Conservation (phyloP, 30 jellyfish, hydroid and myxozoan species). For the Aurelia aurita region DNA sequence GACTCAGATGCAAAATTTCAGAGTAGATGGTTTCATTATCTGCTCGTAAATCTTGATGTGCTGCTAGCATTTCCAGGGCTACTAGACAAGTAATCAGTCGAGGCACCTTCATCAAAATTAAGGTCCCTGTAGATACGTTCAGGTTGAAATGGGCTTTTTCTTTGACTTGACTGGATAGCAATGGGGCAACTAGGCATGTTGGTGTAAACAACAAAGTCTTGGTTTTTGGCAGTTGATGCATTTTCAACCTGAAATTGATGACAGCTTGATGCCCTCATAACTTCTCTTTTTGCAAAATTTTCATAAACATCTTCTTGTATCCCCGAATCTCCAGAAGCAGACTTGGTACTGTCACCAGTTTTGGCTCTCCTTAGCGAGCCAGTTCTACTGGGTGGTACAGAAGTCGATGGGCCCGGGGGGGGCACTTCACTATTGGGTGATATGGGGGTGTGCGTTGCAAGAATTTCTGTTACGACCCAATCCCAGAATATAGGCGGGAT, state of each 20-base stretch:
- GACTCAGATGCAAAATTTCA: conserved; percentile 83
- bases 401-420: too few species aligned
- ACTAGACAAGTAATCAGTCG: conserved; percentile 74
- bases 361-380: conserved; percentile 37
- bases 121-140: conserved; percentile 78
- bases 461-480: too few species aligned
- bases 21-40: conserved; percentile 80
- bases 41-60: conserved; percentile 56
- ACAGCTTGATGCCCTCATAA: conserved; percentile 46
- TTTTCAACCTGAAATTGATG: conserved; percentile 59
- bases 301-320: conserved; percentile 72
- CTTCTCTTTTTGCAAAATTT: conserved; percentile 33
- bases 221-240: conserved; percentile 6
- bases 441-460: too few species aligned
- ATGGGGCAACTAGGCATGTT: conserved; percentile 79
- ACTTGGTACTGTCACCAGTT: conserved; percentile 20
- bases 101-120: conserved; percentile 50
- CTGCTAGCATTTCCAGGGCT: conserved; percentile 85
- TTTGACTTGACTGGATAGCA: conserved; percentile 40
- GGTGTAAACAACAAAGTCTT: conserved; percentile 45
- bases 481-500: too few species aligned
- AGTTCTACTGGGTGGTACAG: conserved; percentile 55
- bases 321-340: conserved; percentile 74
- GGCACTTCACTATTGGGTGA: too few species aligned
- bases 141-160: background rate